Evolutionary conservation across 1,140 invertebrate species (phyloP).

Genomic region (Brachionus koreanus): DNA sequence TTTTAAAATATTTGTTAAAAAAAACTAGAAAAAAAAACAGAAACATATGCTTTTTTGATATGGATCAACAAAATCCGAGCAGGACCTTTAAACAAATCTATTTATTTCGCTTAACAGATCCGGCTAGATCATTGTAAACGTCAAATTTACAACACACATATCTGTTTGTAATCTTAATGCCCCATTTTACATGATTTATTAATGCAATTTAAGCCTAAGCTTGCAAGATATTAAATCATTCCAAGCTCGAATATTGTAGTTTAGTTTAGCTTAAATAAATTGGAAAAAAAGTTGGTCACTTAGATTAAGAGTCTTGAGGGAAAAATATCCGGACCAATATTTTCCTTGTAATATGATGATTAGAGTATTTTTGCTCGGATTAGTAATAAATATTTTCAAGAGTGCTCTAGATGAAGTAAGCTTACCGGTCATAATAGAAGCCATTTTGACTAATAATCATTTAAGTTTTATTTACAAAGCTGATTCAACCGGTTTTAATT

Average conservation of each 20-base stretch:
- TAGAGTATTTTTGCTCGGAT: slow-evolving; percentile 4
- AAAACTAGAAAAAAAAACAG: background rate
- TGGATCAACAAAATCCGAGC: background rate
- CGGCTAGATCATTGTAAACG: background rate
- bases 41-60: background rate
- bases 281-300: background rate
- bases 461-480: slow-evolving; percentile 29
- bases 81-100: background rate
- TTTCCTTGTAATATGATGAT: slow-evolving; percentile 19
- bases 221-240: slow-evolving; percentile 3
- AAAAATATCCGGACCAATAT: background rate
- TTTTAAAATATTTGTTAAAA: background rate
- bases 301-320: slow-evolving; percentile 1
- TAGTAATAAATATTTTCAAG: background rate
- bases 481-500: slow-evolving; percentile 31
- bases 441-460: background rate
- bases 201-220: background rate
- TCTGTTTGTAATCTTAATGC: slow-evolving; percentile 1
- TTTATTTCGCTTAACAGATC: background rate
- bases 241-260: background rate
- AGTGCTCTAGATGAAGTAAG: background rate
- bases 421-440: slow-evolving; percentile 28
- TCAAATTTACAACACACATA: background rate
- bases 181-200: slow-evolving; percentile 8
- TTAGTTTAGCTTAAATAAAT: background rate